phyloP scores from a whole-genome alignment of 2,797 vertebrate species.

The Tapirus indicus region DNA sequence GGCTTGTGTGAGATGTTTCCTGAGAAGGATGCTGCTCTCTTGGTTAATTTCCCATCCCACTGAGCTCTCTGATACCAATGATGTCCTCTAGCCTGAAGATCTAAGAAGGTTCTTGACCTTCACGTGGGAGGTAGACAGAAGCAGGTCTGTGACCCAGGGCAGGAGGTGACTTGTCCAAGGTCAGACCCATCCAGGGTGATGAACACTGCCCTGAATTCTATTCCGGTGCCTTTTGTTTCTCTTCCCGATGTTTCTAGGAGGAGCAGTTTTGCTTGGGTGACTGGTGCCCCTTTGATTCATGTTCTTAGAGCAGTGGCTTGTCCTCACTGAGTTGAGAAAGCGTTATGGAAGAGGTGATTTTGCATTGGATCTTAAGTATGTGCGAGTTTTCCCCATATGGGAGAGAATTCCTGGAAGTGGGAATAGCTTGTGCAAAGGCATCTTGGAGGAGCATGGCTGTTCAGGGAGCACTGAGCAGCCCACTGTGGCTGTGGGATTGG shows the following conservation, averaged over 20 bases:
- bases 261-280: not conserved
- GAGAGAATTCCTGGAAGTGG: not conserved
- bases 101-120: not conserved
- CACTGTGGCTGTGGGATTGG: not conserved
- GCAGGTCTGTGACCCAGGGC: not conserved
- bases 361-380: not conserved
- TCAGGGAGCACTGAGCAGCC: not conserved
- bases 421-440: not conserved
- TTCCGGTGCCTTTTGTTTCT: not conserved
- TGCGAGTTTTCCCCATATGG: not conserved
- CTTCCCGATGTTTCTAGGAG: not conserved
- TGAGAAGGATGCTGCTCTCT: not conserved
- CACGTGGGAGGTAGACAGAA: not conserved
- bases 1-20: not conserved
- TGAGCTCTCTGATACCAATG: not conserved
- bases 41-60: not conserved
- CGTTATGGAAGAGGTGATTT: constrained; percentile 9
- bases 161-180: not conserved
- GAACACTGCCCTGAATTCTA: not conserved
- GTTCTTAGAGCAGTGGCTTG: not conserved
- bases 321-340: constrained; percentile 12
- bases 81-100: not conserved
- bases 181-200: not conserved
- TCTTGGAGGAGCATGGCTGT: not conserved
- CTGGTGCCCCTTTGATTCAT: not conserved